Evolutionary conservation across 2,888 invertebrate genomes (phyloP).

Genomic region (Hirtodrosophila duncani): DNA sequence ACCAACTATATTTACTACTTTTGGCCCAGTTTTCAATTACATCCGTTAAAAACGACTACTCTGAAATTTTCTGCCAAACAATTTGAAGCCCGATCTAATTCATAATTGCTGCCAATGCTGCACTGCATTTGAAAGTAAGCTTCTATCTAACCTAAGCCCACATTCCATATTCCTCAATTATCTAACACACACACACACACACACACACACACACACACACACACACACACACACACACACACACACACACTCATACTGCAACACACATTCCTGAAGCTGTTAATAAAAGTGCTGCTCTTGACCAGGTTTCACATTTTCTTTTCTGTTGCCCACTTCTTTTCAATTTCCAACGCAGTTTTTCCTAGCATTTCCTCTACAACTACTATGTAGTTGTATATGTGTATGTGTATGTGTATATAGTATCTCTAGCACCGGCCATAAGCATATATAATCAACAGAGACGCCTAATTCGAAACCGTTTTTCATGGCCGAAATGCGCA

Average conservation of each 20-base stretch:
- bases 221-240: background rate
- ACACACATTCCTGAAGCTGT: constrained; percentile 19
- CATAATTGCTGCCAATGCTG: no score
- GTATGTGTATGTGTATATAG: no score
- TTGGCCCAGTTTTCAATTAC: no score
- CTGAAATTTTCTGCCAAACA: no score
- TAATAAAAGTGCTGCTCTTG: constrained; percentile 19
- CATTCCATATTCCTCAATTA: background rate
- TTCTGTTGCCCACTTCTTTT: constrained; percentile 63
- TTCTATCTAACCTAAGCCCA: background rate
- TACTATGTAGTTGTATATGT: no score
- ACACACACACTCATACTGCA: constrained; percentile 1
- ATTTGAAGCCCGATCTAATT: no score
- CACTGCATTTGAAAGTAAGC: no score
- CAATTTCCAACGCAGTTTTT: constrained; percentile 66
- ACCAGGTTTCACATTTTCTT: no score
- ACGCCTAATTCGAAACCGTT: constrained; percentile 70
- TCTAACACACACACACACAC: background rate
- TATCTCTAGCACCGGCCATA: background rate
- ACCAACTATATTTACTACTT: no score
- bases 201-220: background rate
- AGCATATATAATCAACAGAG: constrained; percentile 57
- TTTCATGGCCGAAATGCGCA: constrained; percentile 72
- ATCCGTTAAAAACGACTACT: no score
- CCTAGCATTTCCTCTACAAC: constrained; percentile 1